Percentiles rank a stretch among this genome's conserved stretches.
phyloP scores from a whole-genome alignment of 53 echinoderm and acorn worm genomes.

The Paracentrotus lividus region DNA sequence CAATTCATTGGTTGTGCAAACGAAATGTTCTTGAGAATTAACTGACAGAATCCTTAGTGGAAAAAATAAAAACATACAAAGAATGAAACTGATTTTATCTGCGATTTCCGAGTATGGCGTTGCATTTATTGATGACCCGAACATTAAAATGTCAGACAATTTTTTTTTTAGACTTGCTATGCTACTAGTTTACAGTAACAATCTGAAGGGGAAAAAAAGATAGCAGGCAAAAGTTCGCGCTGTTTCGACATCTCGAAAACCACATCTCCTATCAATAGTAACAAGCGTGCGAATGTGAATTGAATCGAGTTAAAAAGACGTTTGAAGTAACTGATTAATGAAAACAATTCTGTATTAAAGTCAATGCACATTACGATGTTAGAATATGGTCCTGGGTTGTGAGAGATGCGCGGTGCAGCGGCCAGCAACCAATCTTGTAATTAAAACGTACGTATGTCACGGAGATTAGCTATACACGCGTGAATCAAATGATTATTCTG shows the following conservation, averaged over 20 bases:
- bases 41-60: no score
- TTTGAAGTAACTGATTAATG: conserved; percentile 21
- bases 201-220: not conserved
- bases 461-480: not conserved
- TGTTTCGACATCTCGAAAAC: not conserved
- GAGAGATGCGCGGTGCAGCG: not conserved
- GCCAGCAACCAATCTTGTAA: conserved; percentile 33
- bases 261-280: not conserved
- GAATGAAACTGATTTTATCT: not conserved
- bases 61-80: no score
- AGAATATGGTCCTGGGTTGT: not conserved
- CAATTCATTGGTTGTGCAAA: no score
- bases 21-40: not conserved
- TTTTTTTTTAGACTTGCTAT: not conserved
- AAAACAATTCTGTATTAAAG: conserved; percentile 25
- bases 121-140: not conserved
- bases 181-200: not conserved
- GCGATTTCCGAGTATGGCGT: conserved; percentile 16
- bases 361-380: not conserved
- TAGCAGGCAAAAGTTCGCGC: conserved; percentile 22
- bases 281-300: conserved; percentile 18
- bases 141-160: not conserved
- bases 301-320: not conserved
- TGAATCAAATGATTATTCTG: conserved; percentile 48
- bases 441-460: conserved; percentile 21